Evolutionary conservation across 2,888 invertebrate species (phyloP), one percentile per base, ranked within the genome.

Genomic region (Agrotis exclamationis): DNA sequence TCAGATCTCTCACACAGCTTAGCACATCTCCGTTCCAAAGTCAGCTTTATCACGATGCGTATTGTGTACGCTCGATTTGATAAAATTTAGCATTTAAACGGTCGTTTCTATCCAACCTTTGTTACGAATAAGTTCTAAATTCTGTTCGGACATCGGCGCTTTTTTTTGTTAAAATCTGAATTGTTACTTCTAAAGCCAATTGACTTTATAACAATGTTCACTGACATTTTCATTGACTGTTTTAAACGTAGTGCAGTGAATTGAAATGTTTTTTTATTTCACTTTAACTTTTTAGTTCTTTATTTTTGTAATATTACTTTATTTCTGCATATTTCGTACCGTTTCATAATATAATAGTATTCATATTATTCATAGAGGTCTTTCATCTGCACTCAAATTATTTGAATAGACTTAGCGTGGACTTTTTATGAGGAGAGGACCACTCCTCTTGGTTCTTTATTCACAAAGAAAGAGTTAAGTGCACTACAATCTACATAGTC

Each of bases 391-490:
- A 39, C 63, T 77, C 45, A 71, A 47, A 67, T 39, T 72, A 60
- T 63, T 71, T 68, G 54, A 73, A 63, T 45, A 48, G 62, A 65
- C 72, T 78, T 72, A 50, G 50, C 51, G n/a, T 62, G 28, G 53
- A 67, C 44, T 67, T 76, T 70, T 65, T 48, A 63, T 51, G 56
- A 63, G 18, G 18, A n/a, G 24, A 56, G 28, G 53, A 33, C 64
- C 39, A 39, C 48, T 56, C 54, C n/a, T 60, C 69, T 74, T 53
- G 28, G 18, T 39, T 64, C 54, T 70, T 70, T 70, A 65, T 57
- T 68, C 73, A 70, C 59, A 72, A 72, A 76, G 67, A 78, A 78
- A 67, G 47, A 65, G 73, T 68, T 64, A 68, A 68, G 79, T 72
- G 54, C 56, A 62, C 50, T 78, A 66, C 62, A 80, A 60, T 68